Conservation (phyloP, 2,888 invertebrate genomes). For the Hololepta plana region DNA sequence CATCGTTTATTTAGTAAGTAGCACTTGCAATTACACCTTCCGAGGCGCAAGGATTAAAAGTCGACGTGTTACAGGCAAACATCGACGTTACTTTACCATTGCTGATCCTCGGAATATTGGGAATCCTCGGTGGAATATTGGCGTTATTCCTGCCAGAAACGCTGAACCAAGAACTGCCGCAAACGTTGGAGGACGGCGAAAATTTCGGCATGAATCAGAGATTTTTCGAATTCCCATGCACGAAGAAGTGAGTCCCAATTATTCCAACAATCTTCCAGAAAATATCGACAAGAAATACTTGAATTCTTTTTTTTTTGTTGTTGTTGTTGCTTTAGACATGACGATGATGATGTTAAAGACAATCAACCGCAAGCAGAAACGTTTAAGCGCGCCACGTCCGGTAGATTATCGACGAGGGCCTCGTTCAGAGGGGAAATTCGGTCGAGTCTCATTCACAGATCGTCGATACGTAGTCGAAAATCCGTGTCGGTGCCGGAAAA, state of each 20-base stretch:
- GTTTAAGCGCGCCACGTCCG: slow-evolving; percentile 18
- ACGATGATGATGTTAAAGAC: slow-evolving; percentile 4
- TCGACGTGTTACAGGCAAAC: slow-evolving; percentile 34
- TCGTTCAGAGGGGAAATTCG: slow-evolving; percentile 45
- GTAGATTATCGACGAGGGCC: slow-evolving; percentile 36
- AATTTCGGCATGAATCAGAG: slow-evolving; percentile 64
- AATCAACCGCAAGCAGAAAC: slow-evolving; percentile 22
- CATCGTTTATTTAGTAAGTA: slow-evolving; percentile 59
- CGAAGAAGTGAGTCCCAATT: slow-evolving; percentile 35
- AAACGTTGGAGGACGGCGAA: slow-evolving; percentile 73
- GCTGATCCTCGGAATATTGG: slow-evolving; percentile 57
- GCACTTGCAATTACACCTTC: neutral
- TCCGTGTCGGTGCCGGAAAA: slow-evolving; percentile 19
- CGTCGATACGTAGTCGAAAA: slow-evolving; percentile 32
- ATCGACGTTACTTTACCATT: slow-evolving; percentile 56
- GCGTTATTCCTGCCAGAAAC: slow-evolving; percentile 73
- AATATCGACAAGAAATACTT: neutral
- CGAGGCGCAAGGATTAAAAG: slow-evolving; percentile 2
- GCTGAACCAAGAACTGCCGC: slow-evolving; percentile 68
- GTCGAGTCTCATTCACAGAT: slow-evolving; percentile 37
- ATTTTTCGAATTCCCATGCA: slow-evolving; percentile 68
- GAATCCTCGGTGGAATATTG: slow-evolving; percentile 56
- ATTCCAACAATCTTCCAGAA: neutral
- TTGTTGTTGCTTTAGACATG: neutral
- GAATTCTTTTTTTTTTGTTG: slow-evolving; percentile 2